Evolutionary conservation across 2,888 invertebrate genomes (phyloP).

Genomic region (Euzophera pinguis): DNA sequence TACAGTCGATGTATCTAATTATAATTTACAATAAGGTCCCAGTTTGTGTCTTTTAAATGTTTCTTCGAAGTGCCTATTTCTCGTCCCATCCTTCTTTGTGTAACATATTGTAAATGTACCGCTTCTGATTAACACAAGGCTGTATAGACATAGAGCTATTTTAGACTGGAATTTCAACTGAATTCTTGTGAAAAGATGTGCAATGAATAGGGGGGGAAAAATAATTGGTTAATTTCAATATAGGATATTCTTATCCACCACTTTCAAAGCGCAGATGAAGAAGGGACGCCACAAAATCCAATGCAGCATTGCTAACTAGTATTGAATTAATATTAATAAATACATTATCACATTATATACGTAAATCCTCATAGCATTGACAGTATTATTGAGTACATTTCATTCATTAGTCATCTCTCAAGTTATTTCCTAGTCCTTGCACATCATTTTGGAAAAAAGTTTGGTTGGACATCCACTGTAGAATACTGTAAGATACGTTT

Average conservation of each 20-base stretch:
- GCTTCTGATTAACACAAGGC: conserved; percentile 60
- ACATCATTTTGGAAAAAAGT: neutral
- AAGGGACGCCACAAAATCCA: too few relatives aligned
- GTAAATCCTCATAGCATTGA: too few relatives aligned
- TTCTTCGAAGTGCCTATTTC: conserved; percentile 71
- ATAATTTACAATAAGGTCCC: conserved; percentile 49
- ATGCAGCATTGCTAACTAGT: too few relatives aligned
- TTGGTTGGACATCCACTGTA: neutral
- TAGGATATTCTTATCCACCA: too few relatives aligned
- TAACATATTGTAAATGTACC: conserved; percentile 71
- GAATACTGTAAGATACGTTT: conserved; percentile 27
- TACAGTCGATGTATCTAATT: conserved; percentile 49
- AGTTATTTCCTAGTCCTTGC: neutral
- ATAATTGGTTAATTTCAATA: neutral
- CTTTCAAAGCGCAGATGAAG: too few relatives aligned
- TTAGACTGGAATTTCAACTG: conserved; percentile 45
- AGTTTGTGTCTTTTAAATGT: conserved; percentile 32
- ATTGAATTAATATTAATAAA: too few relatives aligned
- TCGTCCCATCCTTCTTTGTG: conserved; percentile 61
- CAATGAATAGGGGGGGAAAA: neutral
- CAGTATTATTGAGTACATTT: too few relatives aligned
- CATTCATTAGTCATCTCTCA: too few relatives aligned
- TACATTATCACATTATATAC: too few relatives aligned
- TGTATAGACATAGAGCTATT: conserved; percentile 49
- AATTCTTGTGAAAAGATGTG: conserved; percentile 46